A percentile compares a stretch with the other conserved stretches of the same genome.
phyloP scores from a whole-genome alignment of 2,797 vertebrate species.

The Anableps anableps region DNA sequence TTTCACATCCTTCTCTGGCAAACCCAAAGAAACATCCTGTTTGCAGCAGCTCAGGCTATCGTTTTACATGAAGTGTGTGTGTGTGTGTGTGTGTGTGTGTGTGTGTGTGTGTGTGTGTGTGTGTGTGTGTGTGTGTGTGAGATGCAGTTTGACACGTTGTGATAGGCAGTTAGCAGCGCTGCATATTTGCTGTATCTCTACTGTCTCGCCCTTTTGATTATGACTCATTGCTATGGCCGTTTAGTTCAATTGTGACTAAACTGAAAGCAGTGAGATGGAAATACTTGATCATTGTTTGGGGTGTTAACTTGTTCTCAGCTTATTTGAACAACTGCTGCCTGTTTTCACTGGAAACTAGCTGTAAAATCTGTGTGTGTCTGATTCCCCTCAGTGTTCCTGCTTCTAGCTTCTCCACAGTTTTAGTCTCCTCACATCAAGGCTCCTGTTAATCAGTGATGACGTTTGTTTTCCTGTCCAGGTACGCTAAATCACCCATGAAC shows the following conservation, averaged over 20 bases:
- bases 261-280: conserved; percentile 43
- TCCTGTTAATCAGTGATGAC: conserved; percentile 76
- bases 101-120: too few species aligned
- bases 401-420: conserved; percentile 57
- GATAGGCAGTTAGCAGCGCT: conserved; percentile 30
- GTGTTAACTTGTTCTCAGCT: conserved; percentile 39
- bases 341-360: conserved; percentile 24
- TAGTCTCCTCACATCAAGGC: conserved; percentile 45
- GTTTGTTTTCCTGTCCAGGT: conserved; percentile 55
- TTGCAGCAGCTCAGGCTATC: conserved; percentile 39
- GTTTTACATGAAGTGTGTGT: not conserved
- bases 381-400: conserved; percentile 37
- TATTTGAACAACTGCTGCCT: conserved; percentile 27
- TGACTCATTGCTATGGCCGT: conserved; percentile 50
- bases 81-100: too few species aligned
- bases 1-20: conserved; percentile 61
- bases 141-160: not conserved
- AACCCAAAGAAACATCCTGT: conserved; percentile 66
- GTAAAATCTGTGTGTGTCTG: conserved; percentile 9
- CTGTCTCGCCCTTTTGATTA: conserved; percentile 56
- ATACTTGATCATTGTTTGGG: conserved; percentile 23
- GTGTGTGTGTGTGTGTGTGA: too few species aligned
- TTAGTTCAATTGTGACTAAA: conserved; percentile 53
- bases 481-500: conserved; percentile 62
- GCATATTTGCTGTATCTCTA: conserved; percentile 23